Base-by-base conservation (phyloP, 2,888 invertebrate species). In the Lasioglossum leucozonium region DNA sequence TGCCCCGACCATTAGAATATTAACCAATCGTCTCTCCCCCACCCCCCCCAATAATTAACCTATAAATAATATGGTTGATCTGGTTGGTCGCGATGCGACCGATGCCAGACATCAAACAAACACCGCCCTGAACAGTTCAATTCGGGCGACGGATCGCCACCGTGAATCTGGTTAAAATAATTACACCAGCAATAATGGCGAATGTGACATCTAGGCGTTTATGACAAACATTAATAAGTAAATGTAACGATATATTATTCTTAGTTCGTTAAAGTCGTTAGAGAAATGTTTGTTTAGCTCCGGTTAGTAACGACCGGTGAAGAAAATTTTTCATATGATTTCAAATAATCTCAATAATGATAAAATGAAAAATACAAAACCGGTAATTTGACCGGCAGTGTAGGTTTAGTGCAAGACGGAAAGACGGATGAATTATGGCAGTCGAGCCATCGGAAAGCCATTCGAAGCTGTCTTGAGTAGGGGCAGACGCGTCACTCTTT, bases 41-140 rank as follows among this genome's bases (percentile, higher is more conserved):
- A 26, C 51, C 81, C n/a, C n/a, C n/a, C n/a, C 22, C 37, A 26
- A 22, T 74, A 81, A 82, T 74, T 71, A 81, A 82, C 55, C 71
- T 42, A 75, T 47, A 75, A 82, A 72, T 81, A 34, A 51, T 76
- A 72, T 72, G 26, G 34, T 34, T 37, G 58, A 10, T 16, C 62
- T 42, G 62, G 22, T 37, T 26, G 11, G 11, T 11, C 16, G 44
- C 16, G 51, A 37, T 18, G 26, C 37, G n/a, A 18, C 26, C 65
- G 51, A 67, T 42, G 26, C 55, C 80, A 26, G 55, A 55, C 73
- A 16, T 72, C 34, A 58, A 58, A 58, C 26, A 6, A 58, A 58
- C 2, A 58, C 6, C 13, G 26, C 4, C 1, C 5, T 16, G 58
- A 30, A 16, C 58, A 26, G n/a, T n/a, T n/a, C n/a, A 58, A 58